These are phyloP conservation scores for Parnassius apollo DNA, from an alignment of 2,888 invertebrate species.

Conservation along the genomic window DNA sequence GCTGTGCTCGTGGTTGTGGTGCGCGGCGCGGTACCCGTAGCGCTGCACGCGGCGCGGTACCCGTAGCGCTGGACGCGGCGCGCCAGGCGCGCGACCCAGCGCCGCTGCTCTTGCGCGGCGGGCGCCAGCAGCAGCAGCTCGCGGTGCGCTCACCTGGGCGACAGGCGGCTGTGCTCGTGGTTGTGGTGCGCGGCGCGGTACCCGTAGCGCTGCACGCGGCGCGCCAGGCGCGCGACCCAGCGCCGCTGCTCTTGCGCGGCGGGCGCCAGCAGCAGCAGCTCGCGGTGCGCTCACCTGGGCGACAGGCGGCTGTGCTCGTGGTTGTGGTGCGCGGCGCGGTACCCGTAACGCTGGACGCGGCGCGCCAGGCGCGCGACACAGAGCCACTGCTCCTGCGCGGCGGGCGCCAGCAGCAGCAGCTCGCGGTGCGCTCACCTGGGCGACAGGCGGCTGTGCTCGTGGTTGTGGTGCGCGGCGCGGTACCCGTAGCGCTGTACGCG, in stretches of 20 bases:
- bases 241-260: no score
- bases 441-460: constrained; percentile 74
- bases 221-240: not conserved
- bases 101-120: constrained; percentile 92
- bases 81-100: constrained; percentile 95
- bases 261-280: no score
- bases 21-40: constrained; percentile 12
- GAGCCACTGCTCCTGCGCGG: not conserved
- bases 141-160: not conserved
- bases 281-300: no score
- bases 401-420: not conserved
- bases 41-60: constrained; percentile 92
- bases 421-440: constrained; percentile 35
- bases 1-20: constrained; percentile 78
- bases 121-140: constrained; percentile 88
- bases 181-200: constrained; percentile 2
- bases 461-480: constrained; percentile 44
- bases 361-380: not conserved
- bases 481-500: constrained; percentile 90
- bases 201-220: constrained; percentile 2
- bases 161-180: not conserved
- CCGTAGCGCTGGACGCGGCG: constrained; percentile 96
- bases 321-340: constrained; percentile 57
- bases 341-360: constrained; percentile 78
- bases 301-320: no score